Evolutionary conservation across 2,113 vertebrate species (phyloP), one percentile per base, ranked within the genome.

Genomic region (Carollia perspicillata): DNA sequence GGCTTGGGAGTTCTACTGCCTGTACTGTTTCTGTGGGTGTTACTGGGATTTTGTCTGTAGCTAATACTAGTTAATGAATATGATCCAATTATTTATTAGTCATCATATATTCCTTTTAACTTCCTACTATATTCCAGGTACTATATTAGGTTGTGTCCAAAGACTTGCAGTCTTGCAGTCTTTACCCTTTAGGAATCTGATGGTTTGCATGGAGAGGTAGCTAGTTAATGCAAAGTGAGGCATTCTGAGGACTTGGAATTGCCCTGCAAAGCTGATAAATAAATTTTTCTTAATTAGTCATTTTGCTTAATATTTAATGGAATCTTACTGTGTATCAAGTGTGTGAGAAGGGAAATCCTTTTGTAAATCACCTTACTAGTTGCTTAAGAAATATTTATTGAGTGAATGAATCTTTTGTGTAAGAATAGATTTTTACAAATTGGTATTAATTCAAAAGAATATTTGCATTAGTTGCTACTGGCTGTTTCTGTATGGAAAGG

Each of bases 401-500:
- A 85, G 18, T 66, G 44, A 85, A 63, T 72, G 66, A 86, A 30
- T 90, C 33, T 74, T 94, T 94, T 65, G 17, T 66, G 16, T 86
- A 72, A 78, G 47, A 94, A 74, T 51, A 75, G 63, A 53, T 49
- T 95, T 87, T 85, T 90, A 68, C 1, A 75, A 79, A 85, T 60
- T 89, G 40, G 6, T 91, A 42, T 94, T 97, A 86, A 71, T 86
- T 71, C 14, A 81, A 58, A 91, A 84, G 35, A 71, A 30, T 8
- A 20, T 91, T 95, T 88, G 74, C 60, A 12, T 85, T 81, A 53
- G 83, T 93, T 96, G 30, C 16, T 96, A n/a, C 47, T 92, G 63
- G 33, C 23, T 60, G 1, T 90, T 30, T 42, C n/a, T 95, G 87
- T 23, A 65, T 55, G 47, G 72, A 95, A 79, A 69, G 20, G n/a